Evolutionary conservation across 1,140 invertebrate species (phyloP).

Genomic region (Heliconius hewitsoni): DNA sequence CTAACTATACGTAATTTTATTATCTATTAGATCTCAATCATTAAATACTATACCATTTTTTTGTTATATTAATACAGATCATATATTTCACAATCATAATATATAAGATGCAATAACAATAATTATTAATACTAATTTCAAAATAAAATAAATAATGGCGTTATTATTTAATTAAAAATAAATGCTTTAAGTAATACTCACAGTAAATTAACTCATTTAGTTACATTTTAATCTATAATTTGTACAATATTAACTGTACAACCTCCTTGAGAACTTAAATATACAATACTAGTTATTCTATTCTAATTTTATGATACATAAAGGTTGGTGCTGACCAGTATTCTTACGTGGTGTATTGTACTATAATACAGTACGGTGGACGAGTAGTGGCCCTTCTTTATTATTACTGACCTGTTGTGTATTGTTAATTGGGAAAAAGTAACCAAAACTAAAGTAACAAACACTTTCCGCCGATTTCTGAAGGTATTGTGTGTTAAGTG

Average conservation of each 20-base stretch:
- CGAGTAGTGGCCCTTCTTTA: too few relatives aligned
- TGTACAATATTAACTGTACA: neutral
- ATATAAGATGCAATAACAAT: neutral
- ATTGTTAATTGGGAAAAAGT: too few relatives aligned
- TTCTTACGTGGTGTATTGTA: too few relatives aligned
- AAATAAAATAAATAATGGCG: neutral
- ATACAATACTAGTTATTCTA: neutral
- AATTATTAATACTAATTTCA: neutral
- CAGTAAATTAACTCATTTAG: neutral
- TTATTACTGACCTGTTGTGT: too few relatives aligned
- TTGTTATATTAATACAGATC: neutral
- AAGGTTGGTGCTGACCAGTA: too few relatives aligned
- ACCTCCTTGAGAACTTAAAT: conserved; percentile 2
- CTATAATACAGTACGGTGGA: too few relatives aligned
- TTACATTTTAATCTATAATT: neutral
- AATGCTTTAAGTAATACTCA: neutral
- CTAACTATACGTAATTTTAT: neutral
- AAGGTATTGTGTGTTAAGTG: too few relatives aligned
- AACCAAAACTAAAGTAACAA: too few relatives aligned
- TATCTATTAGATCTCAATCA: neutral
- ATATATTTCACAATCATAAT: neutral
- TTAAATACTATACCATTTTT: neutral
- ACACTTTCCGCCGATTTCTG: too few relatives aligned
- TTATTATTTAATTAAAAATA: neutral
- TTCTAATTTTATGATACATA: neutral